Evolutionary conservation across 2,113 vertebrate genomes (phyloP), one percentile per base, ranked within the genome.

Genomic region (Mormyrus iriodes): DNA sequence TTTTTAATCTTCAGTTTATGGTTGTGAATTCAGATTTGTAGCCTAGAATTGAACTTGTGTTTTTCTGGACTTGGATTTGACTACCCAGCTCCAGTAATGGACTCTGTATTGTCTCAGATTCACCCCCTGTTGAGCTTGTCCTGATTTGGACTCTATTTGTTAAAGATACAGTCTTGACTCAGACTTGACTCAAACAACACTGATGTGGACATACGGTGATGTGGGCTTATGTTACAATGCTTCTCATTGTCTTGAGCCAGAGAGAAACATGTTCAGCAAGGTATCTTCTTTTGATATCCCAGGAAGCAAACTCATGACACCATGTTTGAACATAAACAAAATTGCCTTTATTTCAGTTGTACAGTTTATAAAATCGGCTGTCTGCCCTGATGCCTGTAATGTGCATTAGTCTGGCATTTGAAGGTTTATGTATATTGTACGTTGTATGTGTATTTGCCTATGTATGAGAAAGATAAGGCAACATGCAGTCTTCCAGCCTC

Each of bases 311-410:
- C 85, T 46, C 58, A 61, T 88, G 42, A 48, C 39, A 27, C 39
- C 2, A 17, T 46, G 53, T 82, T 89, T 91, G 83, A 84, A 51
- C 88, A 90, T 91, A 46, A 88, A 90, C 73, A 89, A 90, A 91
- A 89, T 35, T 89, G 15, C 86, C n/a, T 90, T 91, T 89, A 91
- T 91, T 91, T 85, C 58, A 86, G 82, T 88, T 88, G 7, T 85
- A 85, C 49, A 88, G 79, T 88, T 90, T 91, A 91, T 89, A 91
- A 91, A 91, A 91, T 82, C 35, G 90, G 84, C 89, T 86, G 88
- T 89, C 82, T 89, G 90, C 87, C 83, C 90, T 91, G 87, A 91
- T 65, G 53, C 88, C 88, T 87, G 55, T 85, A 46, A 31, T 53
- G 48, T 58, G 83, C 31, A 24, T 86, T 83, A 65, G 58, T 27